Evolutionary conservation across 2,797 vertebrate genomes (phyloP).

Genomic region (Pangasius mekongensis): DNA sequence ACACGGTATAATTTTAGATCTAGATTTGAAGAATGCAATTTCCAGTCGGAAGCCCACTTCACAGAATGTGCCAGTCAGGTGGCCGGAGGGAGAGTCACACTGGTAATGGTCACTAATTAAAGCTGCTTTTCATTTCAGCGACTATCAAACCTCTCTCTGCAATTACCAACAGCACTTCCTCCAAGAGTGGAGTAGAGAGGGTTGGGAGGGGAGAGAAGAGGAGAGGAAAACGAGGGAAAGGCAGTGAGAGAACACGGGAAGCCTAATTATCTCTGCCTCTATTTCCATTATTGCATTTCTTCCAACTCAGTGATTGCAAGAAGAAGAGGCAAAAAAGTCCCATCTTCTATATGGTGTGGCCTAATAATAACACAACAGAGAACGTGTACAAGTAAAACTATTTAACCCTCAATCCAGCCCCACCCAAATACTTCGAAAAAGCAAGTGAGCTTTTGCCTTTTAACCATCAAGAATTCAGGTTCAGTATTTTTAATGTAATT

Average conservation of each 20-base stretch:
- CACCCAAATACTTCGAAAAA: background rate
- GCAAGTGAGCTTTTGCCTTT: background rate
- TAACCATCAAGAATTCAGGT: background rate
- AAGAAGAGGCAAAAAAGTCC: constrained; percentile 19
- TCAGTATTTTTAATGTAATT: background rate
- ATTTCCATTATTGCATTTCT: constrained; percentile 69
- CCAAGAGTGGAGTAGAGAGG: constrained; percentile 22
- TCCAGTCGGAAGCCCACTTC: constrained; percentile 44
- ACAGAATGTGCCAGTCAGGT: constrained; percentile 62
- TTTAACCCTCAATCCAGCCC: constrained; percentile 17
- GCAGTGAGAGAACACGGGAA: constrained; percentile 24
- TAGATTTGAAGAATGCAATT: constrained; percentile 43
- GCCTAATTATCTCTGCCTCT: constrained; percentile 42
- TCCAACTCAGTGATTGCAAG: constrained; percentile 61
- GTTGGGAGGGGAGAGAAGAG: constrained; percentile 26
- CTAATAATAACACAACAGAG: constrained; percentile 3
- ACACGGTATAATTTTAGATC: constrained; percentile 13
- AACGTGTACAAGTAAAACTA: constrained; percentile 8
- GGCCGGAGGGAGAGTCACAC: constrained; percentile 58
- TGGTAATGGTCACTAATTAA: constrained; percentile 75
- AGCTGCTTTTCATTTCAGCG: constrained; percentile 68
- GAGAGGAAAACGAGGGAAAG: background rate
- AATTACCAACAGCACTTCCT: constrained; percentile 73
- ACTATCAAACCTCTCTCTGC: constrained; percentile 70
- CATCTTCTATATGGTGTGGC: constrained; percentile 3